Conservation (phyloP, 2,888 invertebrate genomes). For the Xestia rhomboidea region DNA sequence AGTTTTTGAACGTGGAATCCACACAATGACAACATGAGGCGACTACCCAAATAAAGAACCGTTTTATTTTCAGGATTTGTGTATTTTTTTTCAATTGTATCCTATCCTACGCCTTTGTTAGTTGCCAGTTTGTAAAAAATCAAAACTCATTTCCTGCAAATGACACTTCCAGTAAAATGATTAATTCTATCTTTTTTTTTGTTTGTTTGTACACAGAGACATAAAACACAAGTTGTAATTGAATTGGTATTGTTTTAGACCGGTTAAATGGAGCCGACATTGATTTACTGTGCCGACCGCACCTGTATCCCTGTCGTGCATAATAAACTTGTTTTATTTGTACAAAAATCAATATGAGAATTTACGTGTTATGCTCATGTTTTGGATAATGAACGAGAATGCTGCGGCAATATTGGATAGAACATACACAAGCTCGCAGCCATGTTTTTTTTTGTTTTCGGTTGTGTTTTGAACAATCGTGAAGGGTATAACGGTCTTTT, state of each 20-base stretch:
- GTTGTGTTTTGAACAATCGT: background rate
- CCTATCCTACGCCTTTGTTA: background rate
- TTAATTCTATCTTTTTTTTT: slow-evolving; percentile 40
- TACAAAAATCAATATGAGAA: slow-evolving; percentile 48
- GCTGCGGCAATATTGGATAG: slow-evolving; percentile 17
- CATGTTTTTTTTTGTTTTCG: background rate
- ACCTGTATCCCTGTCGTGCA: slow-evolving; percentile 69
- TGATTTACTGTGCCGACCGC: slow-evolving; percentile 71
- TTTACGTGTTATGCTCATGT: slow-evolving; percentile 33
- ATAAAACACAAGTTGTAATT: slow-evolving; percentile 65
- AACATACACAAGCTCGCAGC: background rate
- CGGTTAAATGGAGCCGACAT: slow-evolving; percentile 66
- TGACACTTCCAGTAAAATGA: slow-evolving; percentile 33
- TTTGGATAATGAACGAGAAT: slow-evolving; percentile 24
- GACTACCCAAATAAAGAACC: background rate
- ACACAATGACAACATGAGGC: background rate
- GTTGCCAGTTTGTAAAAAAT: slow-evolving; percentile 24
- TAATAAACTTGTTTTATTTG: slow-evolving; percentile 64
- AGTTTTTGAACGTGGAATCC: background rate
- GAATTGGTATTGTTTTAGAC: slow-evolving; percentile 68
- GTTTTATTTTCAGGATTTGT: background rate
- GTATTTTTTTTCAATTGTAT: background rate
- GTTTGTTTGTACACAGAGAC: slow-evolving; percentile 38
- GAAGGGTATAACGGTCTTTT: background rate
- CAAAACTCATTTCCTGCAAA: slow-evolving; percentile 29